A percentile compares a stretch with the other conserved stretches of the same genome.
Conservation (phyloP, 1,140 invertebrate genomes). For the Orius insidiosus region DNA sequence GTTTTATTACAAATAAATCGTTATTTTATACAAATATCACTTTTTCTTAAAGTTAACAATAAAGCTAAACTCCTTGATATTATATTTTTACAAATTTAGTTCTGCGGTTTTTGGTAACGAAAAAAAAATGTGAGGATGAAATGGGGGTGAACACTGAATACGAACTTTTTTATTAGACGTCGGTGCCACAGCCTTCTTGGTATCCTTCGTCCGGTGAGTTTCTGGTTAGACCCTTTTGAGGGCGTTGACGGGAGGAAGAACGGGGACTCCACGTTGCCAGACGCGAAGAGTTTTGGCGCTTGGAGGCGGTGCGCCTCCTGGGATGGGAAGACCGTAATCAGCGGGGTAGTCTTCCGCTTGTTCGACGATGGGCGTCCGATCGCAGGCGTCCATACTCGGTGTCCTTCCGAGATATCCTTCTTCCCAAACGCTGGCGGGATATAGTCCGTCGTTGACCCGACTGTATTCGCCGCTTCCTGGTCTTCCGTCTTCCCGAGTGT, state of each 20-base stretch:
- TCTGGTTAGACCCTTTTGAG: slow-evolving; percentile 58
- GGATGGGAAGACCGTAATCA: slow-evolving; percentile 59
- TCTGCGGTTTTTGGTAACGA: too few species aligned
- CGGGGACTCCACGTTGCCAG: slow-evolving; percentile 68
- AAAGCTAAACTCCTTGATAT: too few species aligned
- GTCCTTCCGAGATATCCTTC: slow-evolving; percentile 32
- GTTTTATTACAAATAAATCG: too few species aligned
- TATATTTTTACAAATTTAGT: too few species aligned
- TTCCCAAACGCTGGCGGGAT: slow-evolving; percentile 48
- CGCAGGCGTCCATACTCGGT: slow-evolving; percentile 31
- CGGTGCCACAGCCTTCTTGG: slow-evolving; percentile 78
- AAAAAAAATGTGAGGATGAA: too few species aligned
- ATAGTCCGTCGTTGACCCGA: slow-evolving; percentile 41
- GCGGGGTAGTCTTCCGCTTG: slow-evolving; percentile 46
- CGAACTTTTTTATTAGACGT: slow-evolving; percentile 43
- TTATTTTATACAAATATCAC: too few species aligned
- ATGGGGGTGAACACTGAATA: too few species aligned
- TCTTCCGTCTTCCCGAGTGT: slow-evolving; percentile 30
- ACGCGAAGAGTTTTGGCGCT: slow-evolving; percentile 59
- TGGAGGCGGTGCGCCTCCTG: slow-evolving; percentile 26
- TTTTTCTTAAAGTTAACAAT: too few species aligned
- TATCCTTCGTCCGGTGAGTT: slow-evolving; percentile 79
- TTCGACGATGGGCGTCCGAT: slow-evolving; percentile 58
- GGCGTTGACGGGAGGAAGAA: slow-evolving; percentile 61
- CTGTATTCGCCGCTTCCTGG: slow-evolving; percentile 47